Base-by-base conservation (phyloP, 2,113 vertebrate species). In the Epinephelus moara region DNA sequence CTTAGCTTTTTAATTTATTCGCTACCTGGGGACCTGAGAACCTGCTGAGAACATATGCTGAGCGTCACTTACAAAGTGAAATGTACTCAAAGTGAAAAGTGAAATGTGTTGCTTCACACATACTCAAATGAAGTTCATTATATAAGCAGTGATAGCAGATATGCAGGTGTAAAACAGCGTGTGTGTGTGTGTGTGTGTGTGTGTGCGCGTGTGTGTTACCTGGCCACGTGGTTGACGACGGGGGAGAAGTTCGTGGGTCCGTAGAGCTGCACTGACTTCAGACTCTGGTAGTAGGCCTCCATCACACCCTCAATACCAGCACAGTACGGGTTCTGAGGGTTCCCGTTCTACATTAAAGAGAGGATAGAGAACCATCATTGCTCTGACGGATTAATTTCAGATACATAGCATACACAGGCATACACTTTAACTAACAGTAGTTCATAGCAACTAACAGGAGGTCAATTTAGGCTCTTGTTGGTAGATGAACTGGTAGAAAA, bases 221-320 rank as follows among this genome's bases (percentile, higher is more conserved):
- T 97, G 85, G 98, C 98, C 83, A 99, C 98, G 3, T 99, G 98
- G 94, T 98, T 99, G 91, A 99, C 97, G 78, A 99, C 97, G 10
- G 98, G 98, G 50, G 98, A 98, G 92, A 99, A 99, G 92, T 99
- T 99, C 69, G 98, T 99, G 70, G 98, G 98, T 70, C 95, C 95
- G 18, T 95, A 96, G 18, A 96, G 94, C 63, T 96, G 94, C 21
- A 96, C 95, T 1, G 95, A 96, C 84, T 95, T 96, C n/a, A 99
- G 95, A 89, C 97, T 99, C 93, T 96, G 95, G 69, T 99, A 99
- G 81, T 99, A 99, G 0, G 98, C 97, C 69, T 99, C 98, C 98
- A 99, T 97, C 52, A 99, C 98, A 1, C 98, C 98, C 6, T 99
- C 98, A 19, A 99, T 98, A 60, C 98, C 97, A 49, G 96, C 91